Evolutionary conservation across 2,797 vertebrate species (phyloP), one percentile per base, ranked within the genome.

Genomic region (Tragelaphus eurycerus): DNA sequence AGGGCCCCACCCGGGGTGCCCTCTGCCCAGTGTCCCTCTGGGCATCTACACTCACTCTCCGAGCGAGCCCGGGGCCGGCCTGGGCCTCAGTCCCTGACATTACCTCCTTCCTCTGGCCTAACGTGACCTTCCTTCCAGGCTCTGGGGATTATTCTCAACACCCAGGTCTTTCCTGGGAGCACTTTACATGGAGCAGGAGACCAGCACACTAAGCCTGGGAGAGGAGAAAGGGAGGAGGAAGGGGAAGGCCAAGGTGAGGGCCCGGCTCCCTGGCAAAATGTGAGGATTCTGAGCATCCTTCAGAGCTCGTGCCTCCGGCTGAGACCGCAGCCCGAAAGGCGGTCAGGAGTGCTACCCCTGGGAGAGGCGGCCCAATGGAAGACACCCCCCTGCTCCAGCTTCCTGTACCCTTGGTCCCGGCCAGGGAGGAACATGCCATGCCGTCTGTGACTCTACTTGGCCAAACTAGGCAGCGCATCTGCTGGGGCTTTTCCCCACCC

Each of bases 161-260:
- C 86, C 71, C 62, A 50, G 64, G 31, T 71, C 79, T 92, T 86
- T 29, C 48, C 90, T 74, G 60, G 93, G 93, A 89, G 48, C 76
- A 12, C 64, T 86, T 76, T 34, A 48, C 87, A 31, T 0, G 23
- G 83, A 92, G 81, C 90, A 81, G 84, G 88, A 92, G 46, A 82
- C 59, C 34, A 50, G 25, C 59, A 12, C 38, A 25, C 12, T 74
- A 34, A 83, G 54, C 84, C 86, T 83, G 88, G 90, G 84, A 90
- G 54, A 86, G 48, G 88, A 96, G 89, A 83, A 96, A 62, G 64
- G 91, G 89, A 95, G 76, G 79, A 89, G 76, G 62, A 71, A 81
- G 59, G 89, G 76, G 55, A 93, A 74, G 38, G 29, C 71, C 67
- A n/a, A 87, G 62, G 15, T 54, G 48, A 55, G 78, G 67, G 89